Evolutionary conservation across 2,888 invertebrate species (phyloP).

Genomic region (Willowsia nigromaculata): DNA sequence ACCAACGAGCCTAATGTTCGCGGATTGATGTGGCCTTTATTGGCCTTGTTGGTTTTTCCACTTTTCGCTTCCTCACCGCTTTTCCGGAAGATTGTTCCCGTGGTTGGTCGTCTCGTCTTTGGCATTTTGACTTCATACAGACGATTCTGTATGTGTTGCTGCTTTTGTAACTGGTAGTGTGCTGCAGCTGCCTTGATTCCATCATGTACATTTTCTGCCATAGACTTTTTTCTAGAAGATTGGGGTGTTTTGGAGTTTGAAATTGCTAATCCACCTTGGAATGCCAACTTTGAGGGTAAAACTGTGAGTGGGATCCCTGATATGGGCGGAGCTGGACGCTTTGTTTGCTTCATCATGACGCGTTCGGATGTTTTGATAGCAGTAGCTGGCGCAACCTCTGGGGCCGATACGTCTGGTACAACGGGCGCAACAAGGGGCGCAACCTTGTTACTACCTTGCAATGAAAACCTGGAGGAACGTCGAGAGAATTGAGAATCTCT

Average conservation of each 20-base stretch:
- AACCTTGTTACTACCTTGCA: not conserved
- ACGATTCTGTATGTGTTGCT: not conserved
- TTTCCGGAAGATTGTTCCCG: too few species aligned
- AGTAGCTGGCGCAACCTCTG: not conserved
- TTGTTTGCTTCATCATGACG: not conserved
- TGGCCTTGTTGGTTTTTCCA: not conserved
- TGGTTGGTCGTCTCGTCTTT: too few species aligned
- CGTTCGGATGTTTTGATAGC: not conserved
- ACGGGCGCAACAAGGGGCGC: not conserved
- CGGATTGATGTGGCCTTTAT: constrained; percentile 36
- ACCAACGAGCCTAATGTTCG: constrained; percentile 54
- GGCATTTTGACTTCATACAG: constrained; percentile 42
- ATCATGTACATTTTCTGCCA: not conserved
- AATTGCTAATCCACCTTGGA: constrained; percentile 11
- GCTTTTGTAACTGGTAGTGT: not conserved
- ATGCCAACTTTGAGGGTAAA: not conserved
- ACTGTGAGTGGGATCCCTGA: not conserved
- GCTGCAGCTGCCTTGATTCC: not conserved
- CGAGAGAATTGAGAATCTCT: not conserved
- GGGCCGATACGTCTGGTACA: not conserved
- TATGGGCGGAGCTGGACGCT: not conserved
- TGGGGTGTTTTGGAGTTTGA: not conserved
- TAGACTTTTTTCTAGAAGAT: too few species aligned
- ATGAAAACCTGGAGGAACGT: too few species aligned
- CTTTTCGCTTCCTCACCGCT: too few species aligned